Conservation (phyloP, 2,888 invertebrate genomes). For the Celastrina argiolus region DNA sequence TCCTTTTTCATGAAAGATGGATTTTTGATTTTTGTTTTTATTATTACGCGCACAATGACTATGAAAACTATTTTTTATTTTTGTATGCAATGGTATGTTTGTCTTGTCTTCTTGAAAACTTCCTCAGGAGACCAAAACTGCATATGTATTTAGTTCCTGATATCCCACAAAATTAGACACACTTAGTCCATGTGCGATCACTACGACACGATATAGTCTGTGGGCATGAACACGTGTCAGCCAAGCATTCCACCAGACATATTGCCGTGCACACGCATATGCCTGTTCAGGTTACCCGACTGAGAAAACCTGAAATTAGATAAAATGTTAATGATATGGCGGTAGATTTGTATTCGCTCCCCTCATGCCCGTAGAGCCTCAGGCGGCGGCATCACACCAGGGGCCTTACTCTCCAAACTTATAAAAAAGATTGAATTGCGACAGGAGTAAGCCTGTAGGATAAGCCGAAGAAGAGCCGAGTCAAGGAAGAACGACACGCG, state of each 20-base stretch:
- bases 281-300: conserved; percentile 98
- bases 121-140: background rate
- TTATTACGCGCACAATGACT: background rate
- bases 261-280: conserved; percentile 97
- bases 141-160: background rate
- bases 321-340: background rate
- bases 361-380: too few species aligned
- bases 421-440: too few species aligned
- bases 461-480: too few species aligned
- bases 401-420: too few species aligned
- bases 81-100: too few species aligned
- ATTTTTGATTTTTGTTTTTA: background rate
- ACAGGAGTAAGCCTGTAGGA: too few species aligned
- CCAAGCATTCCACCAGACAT: conserved; percentile 77
- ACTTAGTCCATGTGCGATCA: background rate
- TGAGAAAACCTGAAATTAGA: conserved; percentile 87
- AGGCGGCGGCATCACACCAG: too few species aligned
- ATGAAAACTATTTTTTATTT: too few species aligned
- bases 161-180: background rate
- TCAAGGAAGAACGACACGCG: too few species aligned
- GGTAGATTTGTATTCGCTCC: background rate
- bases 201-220: conserved; percentile 22
- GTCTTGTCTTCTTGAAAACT: background rate
- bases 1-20: background rate
- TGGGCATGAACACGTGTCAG: conserved; percentile 73